Evolutionary conservation across 2,113 vertebrate genomes (phyloP).

Genomic region (Mobula hypostoma): DNA sequence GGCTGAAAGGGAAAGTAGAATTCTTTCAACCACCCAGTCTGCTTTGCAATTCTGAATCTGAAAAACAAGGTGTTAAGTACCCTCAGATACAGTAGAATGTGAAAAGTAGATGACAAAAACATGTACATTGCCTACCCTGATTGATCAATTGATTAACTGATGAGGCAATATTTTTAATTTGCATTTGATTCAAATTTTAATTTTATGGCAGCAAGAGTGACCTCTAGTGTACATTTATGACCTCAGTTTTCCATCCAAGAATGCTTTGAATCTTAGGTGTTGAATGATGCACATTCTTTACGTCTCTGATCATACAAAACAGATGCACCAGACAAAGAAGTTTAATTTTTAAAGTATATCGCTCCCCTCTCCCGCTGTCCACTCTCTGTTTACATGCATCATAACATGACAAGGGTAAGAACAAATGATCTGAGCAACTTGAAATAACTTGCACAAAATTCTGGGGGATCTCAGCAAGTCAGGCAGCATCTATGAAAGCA

Average conservation of each 20-base stretch:
- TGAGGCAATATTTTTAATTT: not conserved
- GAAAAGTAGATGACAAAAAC: not conserved
- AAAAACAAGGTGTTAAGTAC: no score
- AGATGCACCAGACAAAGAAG: not conserved
- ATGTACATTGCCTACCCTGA: not conserved
- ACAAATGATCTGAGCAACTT: slow-evolving; percentile 2
- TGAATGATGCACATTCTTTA: not conserved
- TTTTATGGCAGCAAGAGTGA: slow-evolving; percentile 1
- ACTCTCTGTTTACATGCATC: not conserved
- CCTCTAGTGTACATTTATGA: not conserved
- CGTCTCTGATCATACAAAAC: not conserved
- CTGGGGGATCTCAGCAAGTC: no score
- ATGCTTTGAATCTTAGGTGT: not conserved
- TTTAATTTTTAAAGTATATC: not conserved
- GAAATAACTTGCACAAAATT: no score
- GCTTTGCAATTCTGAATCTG: not conserved
- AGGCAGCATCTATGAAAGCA: no score
- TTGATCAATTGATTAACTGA: not conserved
- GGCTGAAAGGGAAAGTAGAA: not conserved
- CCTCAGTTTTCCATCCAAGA: not conserved
- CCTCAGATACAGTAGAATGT: not conserved
- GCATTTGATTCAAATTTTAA: not conserved
- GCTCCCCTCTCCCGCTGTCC: not conserved
- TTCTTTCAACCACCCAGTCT: not conserved
- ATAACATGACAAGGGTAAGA: not conserved